These are phyloP conservation scores for Dendroctonus ponderosae DNA, from an alignment of 1,140 invertebrate species.

Conservation along the genomic window DNA sequence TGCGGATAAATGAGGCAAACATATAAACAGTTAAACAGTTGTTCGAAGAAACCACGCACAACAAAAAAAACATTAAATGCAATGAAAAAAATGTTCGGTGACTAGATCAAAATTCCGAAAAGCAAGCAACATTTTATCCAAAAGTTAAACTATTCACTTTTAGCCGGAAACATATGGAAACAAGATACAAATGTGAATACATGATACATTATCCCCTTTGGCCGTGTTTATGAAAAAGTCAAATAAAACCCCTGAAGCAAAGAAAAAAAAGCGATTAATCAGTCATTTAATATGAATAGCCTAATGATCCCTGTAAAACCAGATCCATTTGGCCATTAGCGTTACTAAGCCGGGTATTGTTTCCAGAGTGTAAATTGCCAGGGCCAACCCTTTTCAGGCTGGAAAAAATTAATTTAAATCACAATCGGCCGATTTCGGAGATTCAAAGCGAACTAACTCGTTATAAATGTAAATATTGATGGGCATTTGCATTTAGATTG, in stretches of 20 bases:
- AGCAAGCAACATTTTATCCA: too few species aligned
- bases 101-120: too few species aligned
- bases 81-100: too few species aligned
- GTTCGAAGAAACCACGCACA: too few species aligned
- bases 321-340: conserved; percentile 2
- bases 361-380: conserved; percentile 20
- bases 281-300: not conserved
- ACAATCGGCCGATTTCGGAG: conserved; percentile 28
- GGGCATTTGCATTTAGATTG: conserved; percentile 47
- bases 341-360: conserved; percentile 12
- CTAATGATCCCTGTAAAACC: conserved; percentile 11
- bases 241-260: not conserved
- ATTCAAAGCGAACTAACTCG: conserved; percentile 27
- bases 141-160: too few species aligned
- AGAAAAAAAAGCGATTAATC: conserved; percentile 1
- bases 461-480: conserved; percentile 44
- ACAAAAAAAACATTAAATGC: too few species aligned
- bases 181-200: too few species aligned
- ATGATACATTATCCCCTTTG: too few species aligned
- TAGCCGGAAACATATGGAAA: too few species aligned
- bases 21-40: too few species aligned
- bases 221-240: too few species aligned
- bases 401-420: conserved; percentile 33
- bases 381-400: conserved; percentile 12
- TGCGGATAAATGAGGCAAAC: too few species aligned